phyloP scores from a whole-genome alignment of 1,140 invertebrate genomes.

The Apis dorsata region DNA sequence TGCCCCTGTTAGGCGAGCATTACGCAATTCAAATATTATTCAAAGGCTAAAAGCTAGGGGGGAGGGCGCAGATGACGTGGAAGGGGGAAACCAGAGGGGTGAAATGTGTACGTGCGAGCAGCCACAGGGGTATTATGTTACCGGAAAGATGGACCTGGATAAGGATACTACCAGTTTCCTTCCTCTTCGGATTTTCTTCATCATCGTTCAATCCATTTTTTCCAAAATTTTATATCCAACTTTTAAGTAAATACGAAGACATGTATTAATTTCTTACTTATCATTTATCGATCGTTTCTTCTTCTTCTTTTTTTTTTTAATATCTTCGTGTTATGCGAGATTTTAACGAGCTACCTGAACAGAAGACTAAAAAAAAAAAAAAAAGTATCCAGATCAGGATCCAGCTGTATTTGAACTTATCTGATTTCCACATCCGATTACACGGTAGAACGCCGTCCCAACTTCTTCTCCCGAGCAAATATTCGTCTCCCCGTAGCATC shows the following conservation, averaged over 20 bases:
- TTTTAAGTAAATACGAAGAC: no score
- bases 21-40: conserved; percentile 81
- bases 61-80: conserved; percentile 72
- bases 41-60: conserved; percentile 79
- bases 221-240: no score
- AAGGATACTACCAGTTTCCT: conserved; percentile 31
- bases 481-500: background rate
- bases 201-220: background rate
- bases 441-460: conserved; percentile 63
- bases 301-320: background rate
- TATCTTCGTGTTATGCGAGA: background rate
- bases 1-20: conserved; percentile 70
- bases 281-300: background rate
- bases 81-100: conserved; percentile 44
- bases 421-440: conserved; percentile 72
- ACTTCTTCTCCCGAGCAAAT: conserved; percentile 41
- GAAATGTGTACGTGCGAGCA: conserved; percentile 55
- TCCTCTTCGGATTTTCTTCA: conserved; percentile 33
- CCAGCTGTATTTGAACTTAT: conserved; percentile 78
- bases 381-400: conserved; percentile 24
- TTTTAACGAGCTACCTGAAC: background rate
- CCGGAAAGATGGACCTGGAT: conserved; percentile 56
- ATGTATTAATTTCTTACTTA: no score
- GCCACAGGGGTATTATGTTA: conserved; percentile 69
- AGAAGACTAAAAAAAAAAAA: background rate